Conservation (phyloP, 1,140 invertebrate species). For the Papilio aristodemus region DNA sequence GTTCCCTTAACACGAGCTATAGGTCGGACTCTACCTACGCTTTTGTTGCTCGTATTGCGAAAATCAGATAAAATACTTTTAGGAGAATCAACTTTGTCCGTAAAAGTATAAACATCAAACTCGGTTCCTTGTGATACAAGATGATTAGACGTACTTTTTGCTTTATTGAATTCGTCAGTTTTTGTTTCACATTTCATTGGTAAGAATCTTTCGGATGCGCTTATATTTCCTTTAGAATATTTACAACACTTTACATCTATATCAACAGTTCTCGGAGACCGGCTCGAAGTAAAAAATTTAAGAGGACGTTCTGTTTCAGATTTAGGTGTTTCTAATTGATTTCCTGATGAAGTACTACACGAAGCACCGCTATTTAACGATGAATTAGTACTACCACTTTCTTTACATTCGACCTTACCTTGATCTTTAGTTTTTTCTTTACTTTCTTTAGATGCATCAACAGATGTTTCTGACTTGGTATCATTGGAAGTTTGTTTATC, state of each 20-base stretch:
- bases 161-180: constrained; percentile 60
- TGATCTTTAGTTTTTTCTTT: constrained; percentile 38
- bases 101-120: constrained; percentile 75
- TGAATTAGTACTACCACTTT: constrained; percentile 35
- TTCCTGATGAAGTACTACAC: constrained; percentile 29
- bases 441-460: constrained; percentile 37
- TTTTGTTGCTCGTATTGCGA: constrained; percentile 69
- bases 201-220: constrained; percentile 69
- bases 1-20: constrained; percentile 79
- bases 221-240: constrained; percentile 72
- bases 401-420: constrained; percentile 37
- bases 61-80: constrained; percentile 75
- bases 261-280: constrained; percentile 70
- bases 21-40: constrained; percentile 72
- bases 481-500: constrained; percentile 37
- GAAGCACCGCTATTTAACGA: constrained; percentile 21
- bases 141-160: constrained; percentile 58
- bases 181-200: constrained; percentile 71
- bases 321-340: constrained; percentile 54
- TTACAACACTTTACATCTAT: constrained; percentile 75
- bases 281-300: constrained; percentile 73
- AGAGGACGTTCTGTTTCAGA: constrained; percentile 66
- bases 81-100: constrained; percentile 75
- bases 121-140: constrained; percentile 69
- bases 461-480: constrained; percentile 31